Percentiles rank a stretch among this genome's conserved stretches.
Evolutionary conservation across 2,113 vertebrate species (phyloP).

Genomic region (Rutilus rutilus): DNA sequence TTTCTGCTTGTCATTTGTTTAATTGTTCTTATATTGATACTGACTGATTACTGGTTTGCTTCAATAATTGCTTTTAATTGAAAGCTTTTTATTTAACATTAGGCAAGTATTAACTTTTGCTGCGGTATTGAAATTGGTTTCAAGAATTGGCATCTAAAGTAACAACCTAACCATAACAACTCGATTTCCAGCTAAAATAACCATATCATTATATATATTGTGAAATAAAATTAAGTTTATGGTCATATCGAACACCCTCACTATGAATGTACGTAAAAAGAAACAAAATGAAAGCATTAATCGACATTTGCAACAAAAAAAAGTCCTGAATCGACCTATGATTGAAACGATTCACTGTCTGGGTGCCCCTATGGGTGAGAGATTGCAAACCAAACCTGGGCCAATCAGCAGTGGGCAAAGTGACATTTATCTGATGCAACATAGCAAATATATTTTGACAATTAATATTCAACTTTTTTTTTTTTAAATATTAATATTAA

Average conservation of each 20-base stretch:
- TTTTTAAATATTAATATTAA: not conserved
- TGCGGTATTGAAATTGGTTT: not conserved
- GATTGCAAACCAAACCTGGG: no score
- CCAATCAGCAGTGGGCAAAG: no score
- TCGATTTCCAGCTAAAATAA: not conserved
- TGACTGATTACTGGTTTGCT: not conserved
- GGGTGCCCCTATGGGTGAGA: no score
- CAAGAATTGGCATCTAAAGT: not conserved
- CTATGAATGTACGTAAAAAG: not conserved
- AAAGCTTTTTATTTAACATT: not conserved
- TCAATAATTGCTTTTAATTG: not conserved
- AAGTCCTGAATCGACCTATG: not conserved
- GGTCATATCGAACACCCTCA: not conserved
- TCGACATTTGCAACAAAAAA: not conserved
- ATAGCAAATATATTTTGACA: not conserved
- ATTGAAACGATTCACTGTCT: not conserved
- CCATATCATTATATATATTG: not conserved
- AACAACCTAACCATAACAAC: not conserved
- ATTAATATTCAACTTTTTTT: not conserved
- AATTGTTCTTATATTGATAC: not conserved
- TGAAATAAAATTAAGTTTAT: not conserved
- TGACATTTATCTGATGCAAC: not conserved
- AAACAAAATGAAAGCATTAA: not conserved
- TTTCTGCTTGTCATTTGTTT: not conserved
- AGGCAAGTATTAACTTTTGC: not conserved